Evolutionary conservation across 2,888 invertebrate genomes (phyloP), one percentile per base, ranked within the genome.

Genomic region (Lasioglossum vierecki): DNA sequence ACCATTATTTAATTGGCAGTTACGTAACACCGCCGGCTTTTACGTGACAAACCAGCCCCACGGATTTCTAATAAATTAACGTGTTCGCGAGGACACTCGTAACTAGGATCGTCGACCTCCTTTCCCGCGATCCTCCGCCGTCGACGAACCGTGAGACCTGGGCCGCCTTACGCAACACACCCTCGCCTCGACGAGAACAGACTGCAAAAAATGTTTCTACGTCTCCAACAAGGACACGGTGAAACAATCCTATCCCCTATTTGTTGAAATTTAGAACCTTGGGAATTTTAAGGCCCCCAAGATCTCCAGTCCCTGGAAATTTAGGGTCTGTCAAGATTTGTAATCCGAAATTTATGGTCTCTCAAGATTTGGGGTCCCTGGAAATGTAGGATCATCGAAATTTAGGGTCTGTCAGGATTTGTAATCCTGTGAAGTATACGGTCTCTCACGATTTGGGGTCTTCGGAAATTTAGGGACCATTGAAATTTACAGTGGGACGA

Each of bases 1-100:
- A 79, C 80, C 80, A 89, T 90, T 89, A 84, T 91, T 91, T 87
- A 87, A 90, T 90, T 89, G 88, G 76, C 79, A 83, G 79, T 91
- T 91, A 89, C 86, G 79, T 90, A 90, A 90, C 80, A 11, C 22
- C 66, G 18, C 30, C 73, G 66, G 83, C 82, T 80, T 88, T 84
- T 84, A 85, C 83, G 79, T 76, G 84, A 82, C 80, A 79, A 85
- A 83, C 77, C 75, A 30, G 71, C 35, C 44, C 66, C 15, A 57
- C 66, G 85, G 81, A 70, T 82, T 82, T 86, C 79, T 89, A 88
- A 86, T 89, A 88, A 89, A 90, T 89, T 89, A 87, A 88, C 77
- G 60, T 63, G 63, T 79, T 63, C 77, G 44, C 82, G 75, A 72
- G 86, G 71, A 86, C 79, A 26, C 76, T 83, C 68, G 57, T 66